Evolutionary conservation across 2,113 vertebrate species (phyloP).

Genomic region (Osmerus eperlanus): DNA sequence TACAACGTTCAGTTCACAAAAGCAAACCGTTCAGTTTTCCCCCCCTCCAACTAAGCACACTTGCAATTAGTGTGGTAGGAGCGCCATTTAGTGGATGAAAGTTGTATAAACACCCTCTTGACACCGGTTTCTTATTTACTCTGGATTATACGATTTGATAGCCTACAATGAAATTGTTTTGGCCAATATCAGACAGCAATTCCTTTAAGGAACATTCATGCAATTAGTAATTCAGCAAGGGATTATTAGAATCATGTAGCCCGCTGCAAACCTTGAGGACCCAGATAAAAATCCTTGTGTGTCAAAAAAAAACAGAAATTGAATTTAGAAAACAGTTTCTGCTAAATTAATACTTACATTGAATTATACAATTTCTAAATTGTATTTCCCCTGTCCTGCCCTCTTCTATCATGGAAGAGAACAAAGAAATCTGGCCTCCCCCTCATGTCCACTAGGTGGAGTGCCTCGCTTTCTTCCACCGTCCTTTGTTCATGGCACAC

Average conservation of each 20-base stretch:
- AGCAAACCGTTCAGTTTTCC: too few relatives aligned
- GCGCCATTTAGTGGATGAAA: conserved; percentile 34
- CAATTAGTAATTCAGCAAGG: too few relatives aligned
- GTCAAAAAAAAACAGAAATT: too few relatives aligned
- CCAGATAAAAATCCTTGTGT: too few relatives aligned
- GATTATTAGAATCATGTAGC: too few relatives aligned
- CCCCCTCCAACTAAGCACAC: neutral
- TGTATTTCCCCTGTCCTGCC: conserved; percentile 34
- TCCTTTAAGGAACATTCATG: too few relatives aligned
- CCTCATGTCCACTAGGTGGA: conserved; percentile 32
- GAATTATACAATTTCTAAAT: neutral
- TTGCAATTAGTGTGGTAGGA: too few relatives aligned
- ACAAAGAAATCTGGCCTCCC: conserved; percentile 25
- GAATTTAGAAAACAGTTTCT: neutral
- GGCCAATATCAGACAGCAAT: too few relatives aligned
- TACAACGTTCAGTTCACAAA: neutral
- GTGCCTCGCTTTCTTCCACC: conserved; percentile 22
- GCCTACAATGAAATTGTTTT: too few relatives aligned
- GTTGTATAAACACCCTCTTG: neutral
- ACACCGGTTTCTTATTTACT: neutral
- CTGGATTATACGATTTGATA: too few relatives aligned
- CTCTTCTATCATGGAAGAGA: conserved; percentile 26
- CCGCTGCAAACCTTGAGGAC: too few relatives aligned
- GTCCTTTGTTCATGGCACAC: neutral
- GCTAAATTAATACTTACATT: neutral